Evolutionary conservation across 2,888 invertebrate species (phyloP).

Genomic region (Drosophila kanekoi): DNA sequence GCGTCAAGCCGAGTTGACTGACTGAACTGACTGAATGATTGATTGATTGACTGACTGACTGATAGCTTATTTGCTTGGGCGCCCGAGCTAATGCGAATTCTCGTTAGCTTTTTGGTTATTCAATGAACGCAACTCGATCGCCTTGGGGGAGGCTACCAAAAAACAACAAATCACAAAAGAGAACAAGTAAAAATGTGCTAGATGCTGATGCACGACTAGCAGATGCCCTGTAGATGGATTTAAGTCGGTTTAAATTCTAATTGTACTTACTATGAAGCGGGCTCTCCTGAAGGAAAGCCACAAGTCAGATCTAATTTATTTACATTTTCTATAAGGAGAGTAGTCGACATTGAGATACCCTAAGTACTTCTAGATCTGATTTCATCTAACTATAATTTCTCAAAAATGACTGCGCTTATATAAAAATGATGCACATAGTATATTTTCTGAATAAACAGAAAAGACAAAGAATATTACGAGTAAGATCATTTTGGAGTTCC

Average conservation of each 20-base stretch:
- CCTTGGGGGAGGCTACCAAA: slow-evolving; percentile 37
- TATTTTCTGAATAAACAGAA: no score
- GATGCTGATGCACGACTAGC: background rate
- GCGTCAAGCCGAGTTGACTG: slow-evolving; percentile 16
- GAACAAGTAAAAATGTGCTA: background rate
- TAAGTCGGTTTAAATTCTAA: background rate
- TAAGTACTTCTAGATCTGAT: background rate
- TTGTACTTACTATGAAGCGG: background rate
- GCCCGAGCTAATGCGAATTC: slow-evolving; percentile 56
- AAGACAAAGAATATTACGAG: no score
- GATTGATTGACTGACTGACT: slow-evolving; percentile 59
- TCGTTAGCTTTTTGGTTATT: slow-evolving; percentile 48
- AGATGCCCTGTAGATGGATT: background rate
- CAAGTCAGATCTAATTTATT: no score
- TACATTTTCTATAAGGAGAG: no score
- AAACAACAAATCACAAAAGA: background rate
- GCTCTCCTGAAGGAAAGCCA: no score
- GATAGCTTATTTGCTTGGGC: slow-evolving; percentile 43
- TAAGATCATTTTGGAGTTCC: no score
- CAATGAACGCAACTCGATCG: slow-evolving; percentile 46
- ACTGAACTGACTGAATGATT: slow-evolving; percentile 19
- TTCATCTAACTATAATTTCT: no score
- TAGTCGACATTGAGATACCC: no score
- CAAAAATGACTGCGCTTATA: no score
- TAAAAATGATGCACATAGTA: no score